These are phyloP conservation scores for Willisornis vidua DNA, from an alignment of 2,113 vertebrate species.

Conservation along the genomic window DNA sequence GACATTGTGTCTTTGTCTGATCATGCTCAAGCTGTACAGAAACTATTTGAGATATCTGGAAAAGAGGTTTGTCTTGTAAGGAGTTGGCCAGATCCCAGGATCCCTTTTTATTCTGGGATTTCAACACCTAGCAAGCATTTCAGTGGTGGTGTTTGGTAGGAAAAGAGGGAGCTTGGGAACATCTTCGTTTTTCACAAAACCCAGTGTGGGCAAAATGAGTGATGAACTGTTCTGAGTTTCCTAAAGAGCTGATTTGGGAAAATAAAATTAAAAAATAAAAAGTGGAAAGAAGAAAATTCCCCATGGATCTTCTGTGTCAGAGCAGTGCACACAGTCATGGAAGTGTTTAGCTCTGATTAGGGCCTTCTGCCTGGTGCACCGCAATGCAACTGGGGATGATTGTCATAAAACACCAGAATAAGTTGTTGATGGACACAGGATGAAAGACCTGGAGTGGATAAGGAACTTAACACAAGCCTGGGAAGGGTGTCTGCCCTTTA, in stretches of 20 bases:
- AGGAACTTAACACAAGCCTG: slow-evolving; percentile 42
- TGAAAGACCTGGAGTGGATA: slow-evolving; percentile 4
- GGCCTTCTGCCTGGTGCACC: neutral
- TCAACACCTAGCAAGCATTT: neutral
- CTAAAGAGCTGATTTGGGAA: neutral
- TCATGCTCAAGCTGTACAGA: neutral
- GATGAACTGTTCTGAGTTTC: neutral
- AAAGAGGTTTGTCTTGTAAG: neutral
- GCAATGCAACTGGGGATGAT: neutral
- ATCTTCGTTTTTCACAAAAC: neutral
- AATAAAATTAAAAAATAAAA: neutral
- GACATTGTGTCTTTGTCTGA: neutral
- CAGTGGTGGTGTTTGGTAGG: neutral
- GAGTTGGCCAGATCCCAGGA: neutral
- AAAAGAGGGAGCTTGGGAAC: neutral
- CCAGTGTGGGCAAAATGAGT: neutral
- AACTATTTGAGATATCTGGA: neutral
- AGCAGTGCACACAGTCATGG: neutral
- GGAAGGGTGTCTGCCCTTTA: slow-evolving; percentile 9
- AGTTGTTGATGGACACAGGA: neutral
- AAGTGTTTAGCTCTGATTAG: neutral
- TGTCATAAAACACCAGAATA: neutral
- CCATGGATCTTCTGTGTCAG: neutral
- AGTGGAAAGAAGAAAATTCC: neutral
- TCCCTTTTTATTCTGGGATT: neutral